A percentile compares a stretch with the other conserved stretches of the same genome.
These are phyloP conservation scores for Cephalotes varians DNA, from an alignment of 2,888 invertebrate genomes.

Conservation along the genomic window DNA sequence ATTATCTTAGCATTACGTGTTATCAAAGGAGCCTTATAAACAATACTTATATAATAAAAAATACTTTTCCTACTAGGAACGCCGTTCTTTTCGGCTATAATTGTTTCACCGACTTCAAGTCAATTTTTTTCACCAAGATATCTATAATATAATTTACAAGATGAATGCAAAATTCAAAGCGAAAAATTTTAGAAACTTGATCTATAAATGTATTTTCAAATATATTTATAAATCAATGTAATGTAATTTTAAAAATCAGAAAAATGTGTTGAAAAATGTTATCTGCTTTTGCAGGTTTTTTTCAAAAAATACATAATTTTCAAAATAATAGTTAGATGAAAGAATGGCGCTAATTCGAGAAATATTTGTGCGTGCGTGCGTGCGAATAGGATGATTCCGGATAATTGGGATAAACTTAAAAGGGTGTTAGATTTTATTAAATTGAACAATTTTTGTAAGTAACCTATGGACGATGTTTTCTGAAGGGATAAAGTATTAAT, in stretches of 20 bases:
- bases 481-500: no score
- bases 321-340: background rate
- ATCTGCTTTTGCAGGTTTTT: background rate
- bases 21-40: conserved; percentile 83
- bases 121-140: background rate
- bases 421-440: no score
- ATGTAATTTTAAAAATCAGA: background rate
- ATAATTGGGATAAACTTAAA: no score
- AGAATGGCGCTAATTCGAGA: conserved; percentile 9
- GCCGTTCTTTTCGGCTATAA: conserved; percentile 12
- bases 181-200: background rate
- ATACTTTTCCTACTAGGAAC: conserved; percentile 40
- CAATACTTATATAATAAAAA: no score
- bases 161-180: conserved; percentile 5
- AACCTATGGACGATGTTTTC: no score
- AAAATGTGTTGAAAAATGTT: background rate
- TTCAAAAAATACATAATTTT: background rate
- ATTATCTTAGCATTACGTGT: conserved; percentile 80
- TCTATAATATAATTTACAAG: background rate
- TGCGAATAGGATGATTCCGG: no score
- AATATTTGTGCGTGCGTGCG: conserved; percentile 4
- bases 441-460: no score
- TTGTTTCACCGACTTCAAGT: background rate
- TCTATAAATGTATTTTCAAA: background rate
- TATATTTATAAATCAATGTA: no score